phyloP scores from a whole-genome alignment of 2,113 vertebrate genomes.

The Asarcornis scutulata region DNA sequence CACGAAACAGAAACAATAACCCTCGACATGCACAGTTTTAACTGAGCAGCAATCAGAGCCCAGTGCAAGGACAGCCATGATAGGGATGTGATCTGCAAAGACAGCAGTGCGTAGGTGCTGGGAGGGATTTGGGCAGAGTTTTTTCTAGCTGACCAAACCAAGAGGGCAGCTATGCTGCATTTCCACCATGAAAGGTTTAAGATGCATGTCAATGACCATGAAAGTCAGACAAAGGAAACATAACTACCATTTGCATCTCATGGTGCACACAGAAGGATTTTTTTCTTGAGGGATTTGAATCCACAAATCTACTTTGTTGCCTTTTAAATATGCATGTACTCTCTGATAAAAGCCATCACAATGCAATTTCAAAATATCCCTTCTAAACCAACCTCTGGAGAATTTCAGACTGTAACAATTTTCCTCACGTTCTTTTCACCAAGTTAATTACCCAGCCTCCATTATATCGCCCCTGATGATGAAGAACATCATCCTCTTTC shows the following conservation, averaged over 20 bases:
- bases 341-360: not conserved
- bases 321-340: conserved; percentile 1
- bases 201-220: not conserved
- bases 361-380: not conserved
- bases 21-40: not conserved
- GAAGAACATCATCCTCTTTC: not conserved
- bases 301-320: not conserved
- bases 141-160: not conserved
- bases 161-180: not conserved
- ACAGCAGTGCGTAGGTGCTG: not conserved
- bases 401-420: not conserved
- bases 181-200: not conserved
- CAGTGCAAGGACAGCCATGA: not conserved
- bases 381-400: conserved; percentile 16
- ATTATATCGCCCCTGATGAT: not conserved
- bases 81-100: not conserved
- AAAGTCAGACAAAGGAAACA: not conserved
- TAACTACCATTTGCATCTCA: not conserved
- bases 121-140: not conserved
- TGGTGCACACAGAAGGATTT: fast-evolving
- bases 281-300: conserved; percentile 4
- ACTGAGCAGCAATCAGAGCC: not conserved
- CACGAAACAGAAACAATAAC: not conserved
- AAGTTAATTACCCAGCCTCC: not conserved
- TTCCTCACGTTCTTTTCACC: not conserved